Conservation (phyloP, 1,140 invertebrate species). For the Portunus trituberculatus region DNA sequence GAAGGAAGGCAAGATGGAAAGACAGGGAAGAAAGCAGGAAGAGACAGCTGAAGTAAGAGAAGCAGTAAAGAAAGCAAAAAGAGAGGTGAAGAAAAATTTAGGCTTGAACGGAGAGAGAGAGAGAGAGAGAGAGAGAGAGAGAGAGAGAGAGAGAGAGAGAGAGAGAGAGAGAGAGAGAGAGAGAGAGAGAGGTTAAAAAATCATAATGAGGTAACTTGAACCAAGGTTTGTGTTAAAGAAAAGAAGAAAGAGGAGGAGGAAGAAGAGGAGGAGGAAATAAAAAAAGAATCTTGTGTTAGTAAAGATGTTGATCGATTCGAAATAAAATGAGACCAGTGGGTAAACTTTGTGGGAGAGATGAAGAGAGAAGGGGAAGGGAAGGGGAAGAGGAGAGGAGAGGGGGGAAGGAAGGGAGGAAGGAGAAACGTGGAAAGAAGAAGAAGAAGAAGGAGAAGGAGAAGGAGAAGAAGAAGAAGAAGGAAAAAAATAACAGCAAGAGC, state of each 20-base stretch:
- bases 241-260: background rate
- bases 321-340: background rate
- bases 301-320: background rate
- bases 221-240: no score
- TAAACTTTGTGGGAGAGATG: background rate
- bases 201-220: background rate
- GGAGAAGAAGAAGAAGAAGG: no score
- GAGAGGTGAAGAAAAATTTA: background rate
- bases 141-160: constrained; percentile 20
- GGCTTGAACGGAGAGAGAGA: no score
- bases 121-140: background rate
- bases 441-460: no score
- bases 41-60: no score
- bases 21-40: no score
- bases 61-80: background rate
- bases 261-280: background rate
- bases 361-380: background rate
- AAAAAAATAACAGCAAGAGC: no score
- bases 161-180: constrained; percentile 11
- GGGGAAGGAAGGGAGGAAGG: no score
- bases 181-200: background rate
- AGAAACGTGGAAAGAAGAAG: no score
- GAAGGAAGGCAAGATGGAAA: no score
- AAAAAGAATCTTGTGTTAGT: background rate
- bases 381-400: background rate